These are phyloP conservation scores for Leptinotarsa rubiginosa DNA, from an alignment of 2,888 invertebrate species.

Conservation along the genomic window DNA sequence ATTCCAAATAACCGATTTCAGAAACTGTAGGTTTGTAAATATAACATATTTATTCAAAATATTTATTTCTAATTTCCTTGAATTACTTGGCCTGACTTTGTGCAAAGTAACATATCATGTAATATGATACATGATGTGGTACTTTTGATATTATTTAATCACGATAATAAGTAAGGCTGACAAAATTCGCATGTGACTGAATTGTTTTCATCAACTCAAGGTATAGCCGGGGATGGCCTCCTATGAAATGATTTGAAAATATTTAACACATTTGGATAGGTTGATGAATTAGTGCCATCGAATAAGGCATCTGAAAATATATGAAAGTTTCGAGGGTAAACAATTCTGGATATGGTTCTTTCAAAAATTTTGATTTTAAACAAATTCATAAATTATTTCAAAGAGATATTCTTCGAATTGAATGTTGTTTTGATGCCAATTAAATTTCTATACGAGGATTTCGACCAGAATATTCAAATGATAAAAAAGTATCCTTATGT, in stretches of 20 bases:
- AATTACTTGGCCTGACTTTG: not conserved
- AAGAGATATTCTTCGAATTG: no score
- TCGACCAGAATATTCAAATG: no score
- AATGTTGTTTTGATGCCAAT: no score
- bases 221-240: conserved; percentile 11
- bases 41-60: conserved; percentile 24
- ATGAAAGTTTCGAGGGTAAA: not conserved
- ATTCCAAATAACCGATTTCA: not conserved
- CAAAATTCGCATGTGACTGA: conserved; percentile 17
- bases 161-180: conserved; percentile 16
- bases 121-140: conserved; percentile 1
- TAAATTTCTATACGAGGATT: no score
- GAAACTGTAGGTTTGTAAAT: conserved; percentile 25
- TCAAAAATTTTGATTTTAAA: not conserved
- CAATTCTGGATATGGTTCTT: not conserved
- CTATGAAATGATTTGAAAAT: not conserved
- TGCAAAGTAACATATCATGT: conserved; percentile 17
- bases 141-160: conserved; percentile 3
- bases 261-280: conserved; percentile 39
- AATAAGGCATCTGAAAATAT: conserved; percentile 49
- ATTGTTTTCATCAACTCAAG: conserved; percentile 18
- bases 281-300: conserved; percentile 56
- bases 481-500: no score
- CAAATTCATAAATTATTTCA: not conserved
- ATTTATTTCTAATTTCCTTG: conserved; percentile 15